Evolutionary conservation across 2,888 invertebrate genomes (phyloP).

Genomic region (Drosophila greeni): DNA sequence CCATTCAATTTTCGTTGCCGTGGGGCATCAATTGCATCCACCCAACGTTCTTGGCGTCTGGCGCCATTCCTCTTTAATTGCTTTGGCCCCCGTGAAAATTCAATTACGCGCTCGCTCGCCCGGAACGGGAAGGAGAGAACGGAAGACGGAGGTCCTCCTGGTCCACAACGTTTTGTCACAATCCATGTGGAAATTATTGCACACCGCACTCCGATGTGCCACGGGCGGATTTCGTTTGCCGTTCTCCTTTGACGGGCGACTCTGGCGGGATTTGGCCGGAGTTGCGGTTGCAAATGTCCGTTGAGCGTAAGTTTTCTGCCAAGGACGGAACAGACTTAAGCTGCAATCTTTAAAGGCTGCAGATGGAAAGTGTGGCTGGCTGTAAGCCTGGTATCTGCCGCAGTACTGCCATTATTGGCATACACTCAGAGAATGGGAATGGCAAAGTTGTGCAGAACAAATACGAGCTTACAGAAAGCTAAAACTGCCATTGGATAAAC

Average conservation of each 20-base stretch:
- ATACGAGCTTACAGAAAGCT: background rate
- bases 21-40: conserved; percentile 14
- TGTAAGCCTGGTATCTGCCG: conserved; percentile 5
- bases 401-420: background rate
- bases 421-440: background rate
- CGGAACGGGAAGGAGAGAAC: conserved; percentile 15
- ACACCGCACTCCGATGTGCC: conserved; percentile 21
- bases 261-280: conserved; percentile 20
- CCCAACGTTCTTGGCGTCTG: conserved; percentile 14
- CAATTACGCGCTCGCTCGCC: conserved; percentile 45
- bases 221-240: conserved; percentile 21
- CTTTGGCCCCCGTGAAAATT: conserved; percentile 53
- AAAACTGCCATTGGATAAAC: background rate
- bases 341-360: conserved; percentile 18
- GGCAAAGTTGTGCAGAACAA: background rate
- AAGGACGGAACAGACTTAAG: conserved; percentile 17
- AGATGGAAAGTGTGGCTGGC: background rate
- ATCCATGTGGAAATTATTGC: conserved; percentile 54
- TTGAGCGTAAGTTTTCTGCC: conserved; percentile 20
- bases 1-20: conserved; percentile 11
- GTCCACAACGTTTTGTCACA: conserved; percentile 31
- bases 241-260: conserved; percentile 21
- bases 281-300: conserved; percentile 12
- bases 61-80: conserved; percentile 45
- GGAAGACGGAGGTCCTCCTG: conserved; percentile 3